Base-by-base conservation (phyloP, 2,797 vertebrate genomes). In the Rousettus madagascariensis region DNA sequence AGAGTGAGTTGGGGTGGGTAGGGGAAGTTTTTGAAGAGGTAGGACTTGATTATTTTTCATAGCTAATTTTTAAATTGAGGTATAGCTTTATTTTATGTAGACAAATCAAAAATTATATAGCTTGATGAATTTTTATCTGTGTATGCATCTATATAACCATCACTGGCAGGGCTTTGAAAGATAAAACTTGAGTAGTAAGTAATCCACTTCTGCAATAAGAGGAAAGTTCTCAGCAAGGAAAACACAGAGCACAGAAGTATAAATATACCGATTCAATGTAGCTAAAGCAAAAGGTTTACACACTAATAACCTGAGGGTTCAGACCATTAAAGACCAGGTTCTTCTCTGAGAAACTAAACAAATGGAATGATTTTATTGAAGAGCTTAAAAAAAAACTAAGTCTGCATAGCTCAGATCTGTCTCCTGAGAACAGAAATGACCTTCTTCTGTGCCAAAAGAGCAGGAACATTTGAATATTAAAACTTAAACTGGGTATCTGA, bases 291-390 rank as follows among this genome's bases (percentile, higher is more conserved):
- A 90, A 71, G 3, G 20, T 15, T 43, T 65, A 55, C 15, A 72
- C 30, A 61, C 13, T 57, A 15, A 82, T 30, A 82, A 30, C 38
- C 66, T 26, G 9, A 85, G 41, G 30, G 30, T 82, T 80, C 49
- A 55, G 28, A 51, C 30, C 53, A 86, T 16, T 22, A 88, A 49
- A 51, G 12, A 49, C 24, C 15, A 65, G 19, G 24, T 55, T 95
- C 83, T 80, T 94, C 65, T 82, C 36, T 51, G 43, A 95, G 61
- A 97, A 92, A 80, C n/a, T 43, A 19, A 91, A 87, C 24, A 10
- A 80, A 92, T 19, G n/a, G 36, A 41, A 80, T 3, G 15, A 57
- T 84, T 43, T 77, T 63, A 90, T 46, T 57, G 26, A 59, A 11
- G 63, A 46, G 10, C 78, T 90, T 90, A 63, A 55, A 65, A 75